These are phyloP conservation scores for Orestias chungarensis DNA, from an alignment of 2,797 vertebrate genomes.

Conservation along the genomic window DNA sequence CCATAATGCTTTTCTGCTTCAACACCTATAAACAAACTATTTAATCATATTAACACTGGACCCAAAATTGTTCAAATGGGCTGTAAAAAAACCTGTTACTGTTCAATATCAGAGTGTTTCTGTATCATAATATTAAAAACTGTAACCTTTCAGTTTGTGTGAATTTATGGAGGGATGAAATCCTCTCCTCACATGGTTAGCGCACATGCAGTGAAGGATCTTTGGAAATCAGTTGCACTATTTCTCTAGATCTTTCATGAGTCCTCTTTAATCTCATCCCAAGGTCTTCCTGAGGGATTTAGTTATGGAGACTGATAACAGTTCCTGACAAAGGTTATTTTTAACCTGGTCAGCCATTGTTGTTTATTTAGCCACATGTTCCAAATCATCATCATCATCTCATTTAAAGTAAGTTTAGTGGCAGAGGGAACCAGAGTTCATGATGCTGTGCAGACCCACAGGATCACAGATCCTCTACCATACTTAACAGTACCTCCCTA, in stretches of 20 bases:
- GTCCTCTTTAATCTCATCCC: not conserved
- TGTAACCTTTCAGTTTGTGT: no score
- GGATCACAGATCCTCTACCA: not conserved
- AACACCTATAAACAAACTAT: not conserved
- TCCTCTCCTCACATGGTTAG: not conserved
- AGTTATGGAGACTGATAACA: no score
- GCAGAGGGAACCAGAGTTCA: not conserved
- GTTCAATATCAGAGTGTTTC: not conserved
- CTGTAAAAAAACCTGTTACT: not conserved
- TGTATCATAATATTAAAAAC: not conserved
- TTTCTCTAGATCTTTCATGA: no score
- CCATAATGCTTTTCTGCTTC: not conserved
- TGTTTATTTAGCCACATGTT: not conserved
- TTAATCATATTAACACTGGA: not conserved
- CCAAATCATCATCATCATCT: no score
- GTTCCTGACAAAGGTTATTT: not conserved
- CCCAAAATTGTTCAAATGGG: not conserved
- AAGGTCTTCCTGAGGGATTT: not conserved
- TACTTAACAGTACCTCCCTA: no score
- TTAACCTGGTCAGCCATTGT: no score
- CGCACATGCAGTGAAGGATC: not conserved
- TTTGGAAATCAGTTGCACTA: not conserved
- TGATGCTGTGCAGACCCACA: not conserved
- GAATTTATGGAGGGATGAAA: fast-evolving
- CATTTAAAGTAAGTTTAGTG: no score